Percentiles rank a stretch among this genome's conserved stretches.
Conservation (phyloP, 2,888 invertebrate genomes). For the Drosophila picticornis region DNA sequence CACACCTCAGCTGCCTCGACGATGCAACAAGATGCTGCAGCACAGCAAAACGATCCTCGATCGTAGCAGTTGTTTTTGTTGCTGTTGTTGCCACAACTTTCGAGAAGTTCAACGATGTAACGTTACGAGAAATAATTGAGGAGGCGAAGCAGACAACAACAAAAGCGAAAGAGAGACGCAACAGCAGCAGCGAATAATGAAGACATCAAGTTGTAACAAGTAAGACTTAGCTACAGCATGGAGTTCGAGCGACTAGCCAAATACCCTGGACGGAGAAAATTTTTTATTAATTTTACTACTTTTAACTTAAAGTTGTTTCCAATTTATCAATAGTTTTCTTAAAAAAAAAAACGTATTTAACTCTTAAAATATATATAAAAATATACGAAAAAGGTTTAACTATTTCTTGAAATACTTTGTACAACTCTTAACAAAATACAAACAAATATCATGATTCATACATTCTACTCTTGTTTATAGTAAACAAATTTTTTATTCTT, state of each 20-base stretch:
- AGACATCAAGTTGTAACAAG: constrained; percentile 82
- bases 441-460: not conserved
- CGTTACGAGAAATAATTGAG: constrained; percentile 77
- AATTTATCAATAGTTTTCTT: too few species aligned
- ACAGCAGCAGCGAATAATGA: constrained; percentile 66
- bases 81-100: constrained; percentile 56
- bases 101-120: constrained; percentile 66
- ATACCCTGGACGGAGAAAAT: not conserved
- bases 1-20: constrained; percentile 50
- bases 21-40: constrained; percentile 22
- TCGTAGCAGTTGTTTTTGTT: constrained; percentile 31
- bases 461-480: not conserved
- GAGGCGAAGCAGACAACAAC: constrained; percentile 41
- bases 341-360: not conserved
- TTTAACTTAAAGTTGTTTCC: not conserved
- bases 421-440: not conserved
- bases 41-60: constrained; percentile 36
- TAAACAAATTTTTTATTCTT: not conserved
- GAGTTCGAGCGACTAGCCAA: not conserved
- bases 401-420: not conserved
- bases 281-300: not conserved
- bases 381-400: not conserved
- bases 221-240: not conserved
- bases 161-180: constrained; percentile 28
- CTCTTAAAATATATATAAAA: not conserved